Conservation (phyloP, 2,797 vertebrate species). For the Acipenser ruthenus region DNA sequence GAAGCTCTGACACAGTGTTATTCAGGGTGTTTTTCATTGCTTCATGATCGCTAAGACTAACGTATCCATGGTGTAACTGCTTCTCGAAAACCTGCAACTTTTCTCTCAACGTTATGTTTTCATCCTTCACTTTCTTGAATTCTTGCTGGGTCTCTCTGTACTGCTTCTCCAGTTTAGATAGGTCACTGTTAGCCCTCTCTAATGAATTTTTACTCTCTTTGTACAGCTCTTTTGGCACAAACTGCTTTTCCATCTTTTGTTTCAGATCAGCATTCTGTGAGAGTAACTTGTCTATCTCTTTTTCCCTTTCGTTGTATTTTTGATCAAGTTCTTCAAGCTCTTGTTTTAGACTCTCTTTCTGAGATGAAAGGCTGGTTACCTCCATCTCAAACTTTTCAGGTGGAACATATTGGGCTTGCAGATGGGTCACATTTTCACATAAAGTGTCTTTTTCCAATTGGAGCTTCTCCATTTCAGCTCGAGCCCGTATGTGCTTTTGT, state of each 20-base stretch:
- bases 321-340: slow-evolving; percentile 58
- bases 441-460: slow-evolving; percentile 58
- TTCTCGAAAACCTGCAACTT: slow-evolving; percentile 56
- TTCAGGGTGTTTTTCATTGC: slow-evolving; percentile 40
- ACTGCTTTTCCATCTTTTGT: slow-evolving; percentile 58
- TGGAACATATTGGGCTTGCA: slow-evolving; percentile 53
- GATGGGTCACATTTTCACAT: slow-evolving; percentile 50
- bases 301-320: slow-evolving; percentile 56
- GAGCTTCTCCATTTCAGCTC: slow-evolving; percentile 66
- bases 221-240: slow-evolving; percentile 60
- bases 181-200: slow-evolving; percentile 61
- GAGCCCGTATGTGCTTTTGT: slow-evolving; percentile 62
- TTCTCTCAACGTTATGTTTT: slow-evolving; percentile 60
- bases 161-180: slow-evolving; percentile 55
- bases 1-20: slow-evolving; percentile 44
- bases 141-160: slow-evolving; percentile 54
- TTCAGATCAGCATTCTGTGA: slow-evolving; percentile 60
- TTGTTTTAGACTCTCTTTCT: slow-evolving; percentile 49
- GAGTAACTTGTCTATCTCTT: slow-evolving; percentile 45
- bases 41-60: slow-evolving; percentile 64
- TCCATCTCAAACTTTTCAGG: slow-evolving; percentile 62
- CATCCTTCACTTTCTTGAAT: slow-evolving; percentile 61
- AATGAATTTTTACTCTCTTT: slow-evolving; percentile 62
- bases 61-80: slow-evolving; percentile 52
- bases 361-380: slow-evolving; percentile 48